phyloP scores from a whole-genome alignment of 2,888 invertebrate species.

The Baccha elongata region DNA sequence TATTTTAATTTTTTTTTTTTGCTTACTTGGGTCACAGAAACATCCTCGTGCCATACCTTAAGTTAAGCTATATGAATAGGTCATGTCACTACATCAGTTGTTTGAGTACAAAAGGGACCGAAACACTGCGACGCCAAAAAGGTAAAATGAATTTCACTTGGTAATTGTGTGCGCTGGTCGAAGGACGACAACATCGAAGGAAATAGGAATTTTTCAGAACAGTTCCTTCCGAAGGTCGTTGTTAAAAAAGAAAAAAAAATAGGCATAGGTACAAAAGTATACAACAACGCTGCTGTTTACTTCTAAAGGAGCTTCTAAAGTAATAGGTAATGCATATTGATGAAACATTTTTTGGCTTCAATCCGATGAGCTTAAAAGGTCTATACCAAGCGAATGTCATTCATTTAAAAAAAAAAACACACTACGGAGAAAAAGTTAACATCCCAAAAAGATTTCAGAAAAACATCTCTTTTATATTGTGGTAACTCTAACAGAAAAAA shows the following conservation, averaged over 20 bases:
- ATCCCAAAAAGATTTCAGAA: neutral
- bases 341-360: slow-evolving; percentile 41
- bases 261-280: neutral
- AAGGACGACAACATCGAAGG: slow-evolving; percentile 54
- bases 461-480: too few relatives aligned
- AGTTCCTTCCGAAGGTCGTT: slow-evolving; percentile 60
- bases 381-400: neutral
- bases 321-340: slow-evolving; percentile 59
- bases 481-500: too few relatives aligned
- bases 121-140: neutral
- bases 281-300: neutral
- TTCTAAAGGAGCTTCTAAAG: slow-evolving; percentile 5
- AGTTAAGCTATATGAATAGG: slow-evolving; percentile 26
- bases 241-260: slow-evolving; percentile 19
- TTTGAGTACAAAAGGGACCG: slow-evolving; percentile 5
- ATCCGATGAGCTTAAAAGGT: slow-evolving; percentile 15
- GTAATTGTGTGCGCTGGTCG: slow-evolving; percentile 55
- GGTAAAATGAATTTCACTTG: slow-evolving; percentile 47
- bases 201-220: slow-evolving; percentile 64
- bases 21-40: neutral
- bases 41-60: neutral
- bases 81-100: slow-evolving; percentile 50
- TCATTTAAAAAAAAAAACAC: neutral
- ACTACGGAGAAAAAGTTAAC: neutral
- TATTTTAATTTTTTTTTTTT: neutral